Evolutionary conservation across 2,113 vertebrate species (phyloP).

Genomic region (Felis catus): DNA sequence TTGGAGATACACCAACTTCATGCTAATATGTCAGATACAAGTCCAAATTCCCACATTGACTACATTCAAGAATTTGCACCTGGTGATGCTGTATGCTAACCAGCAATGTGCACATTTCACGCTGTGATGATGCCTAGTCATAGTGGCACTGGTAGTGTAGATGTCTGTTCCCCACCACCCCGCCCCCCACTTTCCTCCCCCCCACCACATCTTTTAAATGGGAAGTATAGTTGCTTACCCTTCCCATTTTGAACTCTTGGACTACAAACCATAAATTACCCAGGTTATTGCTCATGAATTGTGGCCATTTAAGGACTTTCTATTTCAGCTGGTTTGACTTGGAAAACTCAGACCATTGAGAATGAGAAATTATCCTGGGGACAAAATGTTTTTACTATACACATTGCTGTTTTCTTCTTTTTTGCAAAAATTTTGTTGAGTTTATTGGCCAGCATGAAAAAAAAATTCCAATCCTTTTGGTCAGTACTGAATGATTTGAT

Average conservation of each 20-base stretch:
- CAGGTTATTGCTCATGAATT: constrained; percentile 40
- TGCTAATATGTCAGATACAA: constrained; percentile 79
- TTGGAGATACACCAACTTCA: constrained; percentile 78
- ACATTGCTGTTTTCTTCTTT: not conserved
- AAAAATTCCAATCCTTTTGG: not conserved
- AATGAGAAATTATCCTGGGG: constrained; percentile 45
- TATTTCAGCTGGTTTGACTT: constrained; percentile 54
- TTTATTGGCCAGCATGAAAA: not conserved
- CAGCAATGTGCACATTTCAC: not conserved
- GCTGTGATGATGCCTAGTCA: not conserved
- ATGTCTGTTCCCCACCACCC: not conserved
- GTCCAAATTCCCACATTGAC: constrained; percentile 77
- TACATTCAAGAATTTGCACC: constrained; percentile 74
- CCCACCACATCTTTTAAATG: not conserved
- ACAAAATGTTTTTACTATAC: constrained; percentile 2
- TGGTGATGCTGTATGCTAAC: constrained; percentile 48
- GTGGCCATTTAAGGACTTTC: constrained; percentile 43
- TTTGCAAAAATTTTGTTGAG: not conserved
- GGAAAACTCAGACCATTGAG: constrained; percentile 45
- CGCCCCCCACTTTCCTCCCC: fast-evolving
- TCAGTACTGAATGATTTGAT: constrained; percentile 1
- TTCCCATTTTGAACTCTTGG: constrained; percentile 11
- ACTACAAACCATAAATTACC: constrained; percentile 21
- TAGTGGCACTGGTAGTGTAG: no score
- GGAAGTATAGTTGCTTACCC: not conserved